These are phyloP conservation scores for Neuroterus valhalla DNA, from an alignment of 1,140 invertebrate genomes.

Conservation along the genomic window DNA sequence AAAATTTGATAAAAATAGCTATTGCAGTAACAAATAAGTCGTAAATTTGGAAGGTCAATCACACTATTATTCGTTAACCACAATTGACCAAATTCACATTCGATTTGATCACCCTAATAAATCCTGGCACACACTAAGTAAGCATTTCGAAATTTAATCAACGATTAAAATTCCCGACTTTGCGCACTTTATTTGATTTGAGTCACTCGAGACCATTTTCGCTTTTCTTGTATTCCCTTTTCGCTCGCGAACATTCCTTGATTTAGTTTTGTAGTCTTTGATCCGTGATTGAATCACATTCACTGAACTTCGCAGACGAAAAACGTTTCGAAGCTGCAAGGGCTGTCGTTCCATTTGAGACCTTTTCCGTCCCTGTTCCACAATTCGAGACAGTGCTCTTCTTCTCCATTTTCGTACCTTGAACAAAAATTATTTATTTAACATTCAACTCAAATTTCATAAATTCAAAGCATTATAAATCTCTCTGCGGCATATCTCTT, in stretches of 20 bases:
- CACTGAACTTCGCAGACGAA: slow-evolving; percentile 91
- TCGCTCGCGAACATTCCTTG: neutral
- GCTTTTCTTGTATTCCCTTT: neutral
- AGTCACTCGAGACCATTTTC: neutral
- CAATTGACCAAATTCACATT: neutral
- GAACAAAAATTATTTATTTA: neutral
- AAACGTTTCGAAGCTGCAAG: slow-evolving; percentile 93
- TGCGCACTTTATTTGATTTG: neutral
- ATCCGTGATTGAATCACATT: slow-evolving; percentile 33
- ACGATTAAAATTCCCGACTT: neutral
- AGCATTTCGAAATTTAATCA: neutral
- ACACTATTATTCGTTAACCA: neutral
- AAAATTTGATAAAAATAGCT: no score
- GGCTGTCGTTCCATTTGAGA: slow-evolving; percentile 94
- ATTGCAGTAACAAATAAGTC: no score
- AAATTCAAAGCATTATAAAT: no score
- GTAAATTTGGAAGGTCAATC: neutral
- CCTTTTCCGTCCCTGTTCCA: slow-evolving; percentile 95
- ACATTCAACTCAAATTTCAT: no score
- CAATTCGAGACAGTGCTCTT: slow-evolving; percentile 92
- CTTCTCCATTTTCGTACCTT: slow-evolving; percentile 91
- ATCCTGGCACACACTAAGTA: neutral
- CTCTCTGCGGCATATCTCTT: no score
- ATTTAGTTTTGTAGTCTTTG: slow-evolving; percentile 14
- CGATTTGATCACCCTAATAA: neutral